Percentiles rank a stretch among this genome's conserved stretches.
Conservation (phyloP, 2,888 invertebrate species). For the Hirtodrosophila confusa region DNA sequence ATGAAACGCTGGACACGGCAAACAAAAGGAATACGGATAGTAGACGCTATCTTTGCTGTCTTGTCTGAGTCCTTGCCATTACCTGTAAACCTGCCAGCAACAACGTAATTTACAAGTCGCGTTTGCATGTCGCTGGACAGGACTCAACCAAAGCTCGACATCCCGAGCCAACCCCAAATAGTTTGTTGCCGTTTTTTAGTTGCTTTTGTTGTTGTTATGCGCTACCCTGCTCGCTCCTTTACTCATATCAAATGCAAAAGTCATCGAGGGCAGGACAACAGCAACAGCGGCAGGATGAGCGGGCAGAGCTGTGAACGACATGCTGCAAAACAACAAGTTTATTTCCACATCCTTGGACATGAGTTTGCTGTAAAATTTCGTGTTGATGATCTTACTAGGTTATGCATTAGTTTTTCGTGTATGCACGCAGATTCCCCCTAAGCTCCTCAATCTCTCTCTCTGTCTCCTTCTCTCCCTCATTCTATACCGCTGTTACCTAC, state of each 20-base stretch:
- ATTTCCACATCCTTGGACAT: slow-evolving; percentile 79
- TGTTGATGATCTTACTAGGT: slow-evolving; percentile 81
- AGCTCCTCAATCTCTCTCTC: neutral
- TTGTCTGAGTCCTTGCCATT: slow-evolving; percentile 45
- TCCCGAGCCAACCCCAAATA: slow-evolving; percentile 29
- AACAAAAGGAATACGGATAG: slow-evolving; percentile 41
- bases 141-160: slow-evolving; percentile 37
- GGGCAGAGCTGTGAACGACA: slow-evolving; percentile 24
- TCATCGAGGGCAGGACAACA: slow-evolving; percentile 75
- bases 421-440: slow-evolving; percentile 2
- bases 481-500: slow-evolving; percentile 20
- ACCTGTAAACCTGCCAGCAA: slow-evolving; percentile 51
- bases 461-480: neutral
- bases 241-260: slow-evolving; percentile 81
- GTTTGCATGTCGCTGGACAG: slow-evolving; percentile 75
- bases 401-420: slow-evolving; percentile 78
- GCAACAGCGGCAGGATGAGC: slow-evolving; percentile 18
- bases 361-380: slow-evolving; percentile 80
- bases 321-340: slow-evolving; percentile 73
- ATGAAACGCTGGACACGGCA: slow-evolving; percentile 48
- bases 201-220: slow-evolving; percentile 36
- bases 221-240: slow-evolving; percentile 45
- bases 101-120: slow-evolving; percentile 70
- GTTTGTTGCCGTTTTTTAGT: slow-evolving; percentile 33
- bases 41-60: slow-evolving; percentile 52